A percentile compares a stretch with the other conserved stretches of the same genome.
These are phyloP conservation scores for Ictidomys tridecemlineatus DNA, from an alignment of 2,113 vertebrate species.

Conservation along the genomic window DNA sequence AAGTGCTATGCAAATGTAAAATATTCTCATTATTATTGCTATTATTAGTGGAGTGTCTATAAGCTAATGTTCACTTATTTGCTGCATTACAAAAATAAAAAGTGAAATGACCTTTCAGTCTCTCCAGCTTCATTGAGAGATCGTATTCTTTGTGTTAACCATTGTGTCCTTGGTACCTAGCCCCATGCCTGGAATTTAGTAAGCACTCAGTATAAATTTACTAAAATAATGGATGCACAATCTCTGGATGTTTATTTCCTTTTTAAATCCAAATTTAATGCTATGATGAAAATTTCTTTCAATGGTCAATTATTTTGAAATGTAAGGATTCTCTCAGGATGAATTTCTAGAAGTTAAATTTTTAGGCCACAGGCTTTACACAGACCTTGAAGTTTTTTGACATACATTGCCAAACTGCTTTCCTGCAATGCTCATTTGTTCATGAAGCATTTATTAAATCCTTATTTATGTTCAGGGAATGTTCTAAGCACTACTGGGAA, in stretches of 20 bases:
- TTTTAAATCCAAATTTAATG: neutral
- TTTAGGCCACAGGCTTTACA: neutral
- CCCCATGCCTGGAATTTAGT: neutral
- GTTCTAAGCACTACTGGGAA: neutral
- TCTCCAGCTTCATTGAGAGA: neutral
- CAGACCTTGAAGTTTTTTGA: conserved; percentile 32
- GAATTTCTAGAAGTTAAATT: conserved; percentile 58
- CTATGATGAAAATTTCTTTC: conserved; percentile 25
- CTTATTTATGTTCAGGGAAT: neutral
- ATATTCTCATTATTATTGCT: conserved; percentile 62
- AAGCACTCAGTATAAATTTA: neutral
- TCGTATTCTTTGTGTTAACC: neutral
- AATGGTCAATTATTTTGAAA: conserved; percentile 8
- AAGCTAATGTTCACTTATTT: conserved; percentile 72
- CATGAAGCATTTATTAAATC: conserved; percentile 5
- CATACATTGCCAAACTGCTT: neutral
- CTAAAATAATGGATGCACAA: conserved; percentile 38
- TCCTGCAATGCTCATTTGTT: conserved; percentile 31
- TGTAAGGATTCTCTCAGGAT: conserved; percentile 9
- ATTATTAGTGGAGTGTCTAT: conserved; percentile 74
- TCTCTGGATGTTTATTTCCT: conserved; percentile 12
- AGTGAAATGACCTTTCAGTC: conserved; percentile 1
- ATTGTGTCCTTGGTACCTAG: neutral
- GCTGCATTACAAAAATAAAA: conserved; percentile 65
- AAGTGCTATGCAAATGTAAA: conserved; percentile 81